Conservation (phyloP, 1,140 invertebrate genomes). For the Goniozus legneri region DNA sequence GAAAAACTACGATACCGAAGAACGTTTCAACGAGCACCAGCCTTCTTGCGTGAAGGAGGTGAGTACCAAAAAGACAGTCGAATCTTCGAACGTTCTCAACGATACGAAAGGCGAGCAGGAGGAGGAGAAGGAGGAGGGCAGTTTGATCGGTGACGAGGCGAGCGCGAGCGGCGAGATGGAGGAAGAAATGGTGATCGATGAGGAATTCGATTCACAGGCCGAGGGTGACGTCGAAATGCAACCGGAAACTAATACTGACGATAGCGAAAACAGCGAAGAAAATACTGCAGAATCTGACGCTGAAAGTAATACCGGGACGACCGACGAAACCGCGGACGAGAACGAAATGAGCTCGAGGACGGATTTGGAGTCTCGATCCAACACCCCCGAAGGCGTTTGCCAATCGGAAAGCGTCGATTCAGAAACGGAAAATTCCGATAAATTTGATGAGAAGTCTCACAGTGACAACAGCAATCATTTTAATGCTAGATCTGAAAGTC, state of each 20-base stretch:
- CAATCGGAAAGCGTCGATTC: conserved; percentile 27
- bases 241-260: conserved; percentile 16
- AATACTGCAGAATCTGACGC: neutral
- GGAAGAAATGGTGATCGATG: conserved; percentile 16
- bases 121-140: conserved; percentile 32
- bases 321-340: conserved; percentile 15
- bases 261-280: conserved; percentile 12
- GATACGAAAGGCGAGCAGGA: conserved; percentile 24
- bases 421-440: conserved; percentile 34
- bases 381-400: conserved; percentile 18
- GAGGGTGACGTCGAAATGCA: conserved; percentile 16
- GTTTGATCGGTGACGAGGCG: conserved; percentile 34
- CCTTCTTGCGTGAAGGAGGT: conserved; percentile 31
- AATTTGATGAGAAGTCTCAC: conserved; percentile 32
- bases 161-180: conserved; percentile 19
- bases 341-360: conserved; percentile 11
- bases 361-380: conserved; percentile 14
- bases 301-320: neutral
- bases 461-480: conserved; percentile 11
- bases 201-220: conserved; percentile 36
- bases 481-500: conserved; percentile 13
- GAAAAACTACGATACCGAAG: conserved; percentile 39
- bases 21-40: conserved; percentile 40
- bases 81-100: conserved; percentile 21
- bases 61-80: conserved; percentile 15